Evolutionary conservation across 2,797 vertebrate species (phyloP).

Genomic region (Falco columbarius): DNA sequence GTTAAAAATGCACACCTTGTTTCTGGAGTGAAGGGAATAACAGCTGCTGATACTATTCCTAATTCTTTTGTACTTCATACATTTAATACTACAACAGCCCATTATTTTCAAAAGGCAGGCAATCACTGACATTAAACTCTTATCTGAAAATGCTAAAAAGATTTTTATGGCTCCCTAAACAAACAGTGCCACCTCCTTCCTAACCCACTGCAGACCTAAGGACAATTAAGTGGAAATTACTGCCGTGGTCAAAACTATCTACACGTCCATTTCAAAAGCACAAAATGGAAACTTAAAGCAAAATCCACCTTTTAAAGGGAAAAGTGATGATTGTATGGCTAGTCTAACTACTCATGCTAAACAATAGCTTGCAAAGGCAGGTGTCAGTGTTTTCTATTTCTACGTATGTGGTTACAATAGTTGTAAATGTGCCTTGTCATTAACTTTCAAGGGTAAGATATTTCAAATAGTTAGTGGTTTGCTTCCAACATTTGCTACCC

Average conservation of each 20-base stretch:
- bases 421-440: neutral
- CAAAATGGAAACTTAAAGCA: neutral
- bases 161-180: neutral
- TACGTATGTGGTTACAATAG: neutral
- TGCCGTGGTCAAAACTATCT: neutral
- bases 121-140: neutral
- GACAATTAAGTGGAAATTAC: neutral
- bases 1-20: neutral
- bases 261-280: neutral
- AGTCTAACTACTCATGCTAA: neutral
- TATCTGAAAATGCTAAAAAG: neutral
- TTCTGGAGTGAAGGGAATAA: neutral
- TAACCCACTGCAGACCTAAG: neutral
- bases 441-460: slow-evolving; percentile 6
- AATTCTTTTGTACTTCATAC: neutral
- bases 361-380: neutral
- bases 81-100: neutral
- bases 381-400: neutral
- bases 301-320: neutral
- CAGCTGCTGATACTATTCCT: neutral
- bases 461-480: slow-evolving; percentile 39
- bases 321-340: neutral
- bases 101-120: neutral
- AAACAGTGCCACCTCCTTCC: neutral
- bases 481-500: neutral